Base-by-base conservation (phyloP, 2,797 vertebrate species). In the Mus minutoides region DNA sequence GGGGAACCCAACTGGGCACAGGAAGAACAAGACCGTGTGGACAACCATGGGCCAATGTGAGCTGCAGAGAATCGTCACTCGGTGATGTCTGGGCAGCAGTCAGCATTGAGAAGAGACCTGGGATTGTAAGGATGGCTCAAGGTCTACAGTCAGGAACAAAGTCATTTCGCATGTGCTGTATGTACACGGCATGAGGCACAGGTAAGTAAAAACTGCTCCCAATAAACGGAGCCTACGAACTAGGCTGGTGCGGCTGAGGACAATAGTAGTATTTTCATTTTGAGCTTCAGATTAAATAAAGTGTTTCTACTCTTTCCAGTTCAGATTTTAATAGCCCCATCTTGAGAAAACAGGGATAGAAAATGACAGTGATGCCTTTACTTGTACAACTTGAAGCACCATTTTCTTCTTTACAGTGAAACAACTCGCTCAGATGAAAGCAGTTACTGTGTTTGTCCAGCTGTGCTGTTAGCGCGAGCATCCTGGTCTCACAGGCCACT, bases 21-120 rank as follows among this genome's bases (percentile, higher is more conserved):
- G 31, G 62, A 77, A 3, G 31, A 31, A 31, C 71, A 84, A 31
- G 78, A 62, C 14, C 0, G 13, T 21, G 6, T 24, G 56, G 67
- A 34, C 29, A 56, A 9, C 1, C 6, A n/a, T 0, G 1, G 0
- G 0, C 34, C 12, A 14, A 2, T 11, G n/a, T 40, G 26, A 14
- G n/a, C 11, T 11, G n/a, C 4, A 7, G 4, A 43, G 90, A 40
- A 9, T 0, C 1, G 37, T 16, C 67, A 14, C 0, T 0, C 4
- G 4, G 9, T 7, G 37, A 19, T 11, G 2, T 14, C 19, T 19
- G 24, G 31, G 69, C 49, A 54, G 43, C 34, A 34, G 54, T 4
- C 31, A 12, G 80, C 11, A 69, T n/a, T 46, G 40, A 69, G 60
- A 71, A 76, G 0, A 2, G 64, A 54, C 13, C 62, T 37, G 10